A percentile compares a stretch with the other conserved stretches of the same genome.
These are phyloP conservation scores for Actinemys pallida DNA, from an alignment of 2,113 vertebrate species.

Conservation along the genomic window DNA sequence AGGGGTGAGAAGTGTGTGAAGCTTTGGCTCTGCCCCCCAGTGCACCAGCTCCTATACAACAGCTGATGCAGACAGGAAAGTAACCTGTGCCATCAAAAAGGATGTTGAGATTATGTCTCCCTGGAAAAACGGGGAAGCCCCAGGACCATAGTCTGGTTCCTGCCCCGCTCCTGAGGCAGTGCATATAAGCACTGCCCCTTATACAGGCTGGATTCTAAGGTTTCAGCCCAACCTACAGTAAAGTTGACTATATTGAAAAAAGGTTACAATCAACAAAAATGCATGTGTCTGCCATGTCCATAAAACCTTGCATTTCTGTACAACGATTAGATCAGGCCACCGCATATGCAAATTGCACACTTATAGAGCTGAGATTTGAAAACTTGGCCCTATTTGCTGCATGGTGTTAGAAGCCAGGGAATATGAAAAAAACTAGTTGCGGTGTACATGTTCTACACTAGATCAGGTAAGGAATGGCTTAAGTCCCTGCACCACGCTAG, in stretches of 20 bases:
- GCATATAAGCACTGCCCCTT: not conserved
- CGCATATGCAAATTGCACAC: not conserved
- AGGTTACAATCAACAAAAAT: not conserved
- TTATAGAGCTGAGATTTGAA: not conserved
- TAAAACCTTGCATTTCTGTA: not conserved
- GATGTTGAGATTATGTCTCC: not conserved
- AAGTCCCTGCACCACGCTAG: not conserved
- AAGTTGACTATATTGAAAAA: not conserved
- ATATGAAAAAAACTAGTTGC: not conserved
- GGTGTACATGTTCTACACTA: not conserved
- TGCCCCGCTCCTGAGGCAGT: not conserved
- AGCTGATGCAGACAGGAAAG: not conserved
- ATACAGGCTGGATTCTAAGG: not conserved
- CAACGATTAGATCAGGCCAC: not conserved
- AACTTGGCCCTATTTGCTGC: not conserved
- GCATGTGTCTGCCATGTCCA: not conserved
- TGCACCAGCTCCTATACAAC: not conserved
- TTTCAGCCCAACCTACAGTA: not conserved
- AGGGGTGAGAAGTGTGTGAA: not conserved
- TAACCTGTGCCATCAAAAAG: not conserved
- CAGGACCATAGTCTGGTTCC: not conserved
- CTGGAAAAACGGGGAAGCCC: not conserved
- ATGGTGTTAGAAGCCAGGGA: not conserved
- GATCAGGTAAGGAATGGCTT: not conserved
- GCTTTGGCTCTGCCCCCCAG: not conserved